Percentiles rank a stretch among this genome's conserved stretches.
phyloP scores from a whole-genome alignment of 2,888 invertebrate genomes.

The Drosophila kanekoi region DNA sequence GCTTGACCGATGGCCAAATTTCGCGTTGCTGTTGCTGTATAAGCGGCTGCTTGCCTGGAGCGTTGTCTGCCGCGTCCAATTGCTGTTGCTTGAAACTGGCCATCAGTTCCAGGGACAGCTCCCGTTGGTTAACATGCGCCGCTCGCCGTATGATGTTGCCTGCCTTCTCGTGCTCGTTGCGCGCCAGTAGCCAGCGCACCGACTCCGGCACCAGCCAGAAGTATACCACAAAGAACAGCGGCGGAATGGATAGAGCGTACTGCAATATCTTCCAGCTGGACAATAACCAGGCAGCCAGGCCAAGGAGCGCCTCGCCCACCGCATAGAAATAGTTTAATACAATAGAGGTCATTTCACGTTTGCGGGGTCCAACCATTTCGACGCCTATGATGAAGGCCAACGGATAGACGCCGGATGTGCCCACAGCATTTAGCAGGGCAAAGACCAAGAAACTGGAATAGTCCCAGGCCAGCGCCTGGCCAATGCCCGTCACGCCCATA shows the following conservation, averaged over 20 bases:
- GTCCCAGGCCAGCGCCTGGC: constrained; percentile 86
- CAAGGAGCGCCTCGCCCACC: constrained; percentile 88
- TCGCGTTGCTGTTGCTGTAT: constrained; percentile 61
- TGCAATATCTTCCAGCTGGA: constrained; percentile 88
- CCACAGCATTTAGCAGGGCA: constrained; percentile 87
- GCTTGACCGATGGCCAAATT: constrained; percentile 84
- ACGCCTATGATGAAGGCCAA: constrained; percentile 88
- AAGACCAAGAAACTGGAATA: constrained; percentile 86
- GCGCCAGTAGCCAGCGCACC: constrained; percentile 88
- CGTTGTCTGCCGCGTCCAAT: constrained; percentile 34
- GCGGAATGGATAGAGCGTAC: constrained; percentile 87
- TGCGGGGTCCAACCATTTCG: constrained; percentile 88
- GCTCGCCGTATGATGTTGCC: constrained; percentile 86
- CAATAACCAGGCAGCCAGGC: constrained; percentile 87
- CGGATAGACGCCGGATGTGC: constrained; percentile 88
- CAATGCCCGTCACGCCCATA: constrained; percentile 87
- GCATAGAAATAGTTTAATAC: constrained; percentile 89
- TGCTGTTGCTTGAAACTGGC: constrained; percentile 84
- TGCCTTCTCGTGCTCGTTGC: constrained; percentile 86
- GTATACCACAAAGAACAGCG: constrained; percentile 87
- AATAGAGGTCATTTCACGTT: constrained; percentile 88
- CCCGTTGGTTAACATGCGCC: constrained; percentile 86
- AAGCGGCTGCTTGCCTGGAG: constrained; percentile 7
- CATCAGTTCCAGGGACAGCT: constrained; percentile 85
- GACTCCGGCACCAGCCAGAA: constrained; percentile 89